Evolutionary conservation across 1,140 invertebrate genomes (phyloP).

Genomic region (Galleria mellonella): DNA sequence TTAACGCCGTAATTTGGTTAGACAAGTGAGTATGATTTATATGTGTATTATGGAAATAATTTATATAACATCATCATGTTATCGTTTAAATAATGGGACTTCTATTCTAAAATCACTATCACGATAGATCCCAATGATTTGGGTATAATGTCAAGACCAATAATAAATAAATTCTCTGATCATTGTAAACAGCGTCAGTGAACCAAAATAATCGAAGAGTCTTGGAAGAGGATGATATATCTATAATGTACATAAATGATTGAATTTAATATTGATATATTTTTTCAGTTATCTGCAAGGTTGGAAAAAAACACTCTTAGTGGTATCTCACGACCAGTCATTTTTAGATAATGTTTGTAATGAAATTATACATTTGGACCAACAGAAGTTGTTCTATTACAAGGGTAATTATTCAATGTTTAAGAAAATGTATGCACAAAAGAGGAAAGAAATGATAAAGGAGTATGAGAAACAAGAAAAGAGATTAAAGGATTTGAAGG

Average conservation of each 20-base stretch:
- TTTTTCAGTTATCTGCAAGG: slow-evolving; percentile 89
- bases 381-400: slow-evolving; percentile 96
- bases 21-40: slow-evolving; percentile 85
- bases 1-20: slow-evolving; percentile 99
- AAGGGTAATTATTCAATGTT: slow-evolving; percentile 99
- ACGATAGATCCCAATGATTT: no score
- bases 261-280: background rate
- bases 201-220: no score
- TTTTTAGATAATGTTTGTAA: slow-evolving; percentile 99
- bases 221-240: background rate
- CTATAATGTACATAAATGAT: background rate
- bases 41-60: background rate
- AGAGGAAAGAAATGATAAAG: slow-evolving; percentile 95
- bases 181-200: no score
- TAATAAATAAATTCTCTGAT: no score
- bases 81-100: background rate
- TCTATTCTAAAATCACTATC: no score
- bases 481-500: slow-evolving; percentile 93
- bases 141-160: no score
- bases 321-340: slow-evolving; percentile 99
- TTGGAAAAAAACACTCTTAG: slow-evolving; percentile 98
- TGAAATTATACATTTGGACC: slow-evolving; percentile 98
- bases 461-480: slow-evolving; percentile 99
- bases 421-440: slow-evolving; percentile 99
- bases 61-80: background rate